Conservation (phyloP, 2,888 invertebrate species). For the Hydriomena furcata region DNA sequence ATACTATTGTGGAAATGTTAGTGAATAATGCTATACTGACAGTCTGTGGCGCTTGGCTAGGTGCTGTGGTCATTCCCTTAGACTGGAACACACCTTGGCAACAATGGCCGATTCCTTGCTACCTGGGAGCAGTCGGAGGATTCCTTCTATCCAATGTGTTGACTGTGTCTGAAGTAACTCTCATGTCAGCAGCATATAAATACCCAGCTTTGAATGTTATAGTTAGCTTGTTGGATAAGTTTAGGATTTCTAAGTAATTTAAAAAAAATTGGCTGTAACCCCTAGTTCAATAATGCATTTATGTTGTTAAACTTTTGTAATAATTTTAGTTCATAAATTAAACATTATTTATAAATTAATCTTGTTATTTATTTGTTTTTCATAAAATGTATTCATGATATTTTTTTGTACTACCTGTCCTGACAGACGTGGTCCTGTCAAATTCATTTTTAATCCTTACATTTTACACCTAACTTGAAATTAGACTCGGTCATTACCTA, state of each 20-base stretch:
- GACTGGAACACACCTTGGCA: conserved; percentile 97
- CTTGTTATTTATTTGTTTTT: too few species aligned
- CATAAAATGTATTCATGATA: too few species aligned
- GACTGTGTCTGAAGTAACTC: conserved; percentile 71
- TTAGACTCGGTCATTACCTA: too few species aligned
- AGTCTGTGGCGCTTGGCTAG: conserved; percentile 91
- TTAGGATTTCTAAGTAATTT: conserved; percentile 54
- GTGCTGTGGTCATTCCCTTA: conserved; percentile 92
- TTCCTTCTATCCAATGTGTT: conserved; percentile 82
- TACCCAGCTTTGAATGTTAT: conserved; percentile 61
- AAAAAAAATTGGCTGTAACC: conserved; percentile 14
- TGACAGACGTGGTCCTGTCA: too few species aligned
- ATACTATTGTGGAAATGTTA: conserved; percentile 82
- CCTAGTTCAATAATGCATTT: conserved; percentile 23
- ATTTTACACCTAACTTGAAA: too few species aligned
- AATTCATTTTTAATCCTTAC: too few species aligned
- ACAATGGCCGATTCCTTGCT: conserved; percentile 89
- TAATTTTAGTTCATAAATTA: too few species aligned
- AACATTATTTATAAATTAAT: too few species aligned
- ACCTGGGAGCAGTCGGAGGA: conserved; percentile 86
- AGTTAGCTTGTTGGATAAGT: conserved; percentile 57
- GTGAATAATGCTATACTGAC: conserved; percentile 83
- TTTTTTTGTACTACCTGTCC: too few species aligned
- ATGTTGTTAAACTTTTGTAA: neutral
- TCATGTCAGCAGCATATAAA: conserved; percentile 62